Evolutionary conservation across 2,888 invertebrate species (phyloP), one percentile per base, ranked within the genome.

Genomic region (Cryptus armator): DNA sequence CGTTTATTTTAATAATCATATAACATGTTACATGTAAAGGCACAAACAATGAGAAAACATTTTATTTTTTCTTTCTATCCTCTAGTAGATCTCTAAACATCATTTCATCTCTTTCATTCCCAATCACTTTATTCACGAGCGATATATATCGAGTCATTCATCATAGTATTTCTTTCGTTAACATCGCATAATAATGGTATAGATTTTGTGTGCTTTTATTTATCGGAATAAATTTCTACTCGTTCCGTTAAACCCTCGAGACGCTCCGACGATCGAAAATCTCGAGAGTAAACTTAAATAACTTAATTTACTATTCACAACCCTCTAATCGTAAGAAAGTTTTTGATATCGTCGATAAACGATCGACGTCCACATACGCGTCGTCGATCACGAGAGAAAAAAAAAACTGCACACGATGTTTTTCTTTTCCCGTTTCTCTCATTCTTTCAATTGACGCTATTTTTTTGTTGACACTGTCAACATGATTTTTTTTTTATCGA

Each of bases 11-110:
- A 66, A 80, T 81, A 74, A 43, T 77, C 51, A 76, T 81, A 84
- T 85, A 84, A 88, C 89, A 87, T 88, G 89, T 89, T 90, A 91
- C 91, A 91, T 91, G 88, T 88, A 91, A 91, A 91, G 91, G 91
- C 91, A 91, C 91, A 91, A 91, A 91, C 91, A 91, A 91, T 91
- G 89, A 91, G 89, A 89, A 90, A 89, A 76, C 16, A 68, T 81
- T 24, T 44, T 74, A n/a, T 70, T 64, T 67, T 70, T 56, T 24
- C 24, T 79, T 75, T 87, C 81, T 87, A 87, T 19, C 32, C 74
- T 81, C 79, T 82, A 86, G 62, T 79, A 87, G 76, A 81, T 83
- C 56, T 86, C 86, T 87, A 86, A 86, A 86, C 87, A 86, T 81
- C 67, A 56, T 78, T 75, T 67, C 48, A 62, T 70, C 46, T 71